Evolutionary conservation across 2,888 invertebrate genomes (phyloP), one percentile per base, ranked within the genome.

Genomic region (Tetragonisca angustula): DNA sequence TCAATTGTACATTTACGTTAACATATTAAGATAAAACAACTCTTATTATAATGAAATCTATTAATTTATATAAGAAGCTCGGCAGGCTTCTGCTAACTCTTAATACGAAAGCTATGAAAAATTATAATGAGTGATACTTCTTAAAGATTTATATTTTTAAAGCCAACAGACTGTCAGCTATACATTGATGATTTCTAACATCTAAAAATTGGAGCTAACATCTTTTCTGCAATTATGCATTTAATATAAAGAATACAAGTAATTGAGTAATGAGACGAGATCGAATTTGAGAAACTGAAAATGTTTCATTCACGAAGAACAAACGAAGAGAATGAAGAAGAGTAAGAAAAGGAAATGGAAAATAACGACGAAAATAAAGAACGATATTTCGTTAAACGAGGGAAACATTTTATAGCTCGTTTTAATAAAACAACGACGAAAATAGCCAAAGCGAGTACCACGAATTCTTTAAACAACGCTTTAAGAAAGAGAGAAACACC

Each of bases 211-310:
- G 9, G 9, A 43, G 43, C 43, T 9, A 43, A 43, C 43, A 9
- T 43, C 43, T 43, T 43, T 9, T 9, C 1, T 43, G 43, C 9
- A 43, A 43, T 43, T 9, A 43, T 43, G 43, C 43, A 43, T 43
- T 43, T 43, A 43, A 36, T 9, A 32, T 32, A 4, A 32, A 9
- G 36, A 36, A 36, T 36, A 9, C 36, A 36, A 36, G 32, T 17
- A 93, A 75, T 21, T 93, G 79, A 24, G 85, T 69, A 24, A 87
- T 52, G 61, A 61, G 24, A 36, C 36, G 36, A 43, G 43, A 43
- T 24, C 90, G 92, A 27, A 90, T 71, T 88, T 93, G 93, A 2
- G 91, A 69, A 76, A 76, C 83, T 93, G 92, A 68, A 71, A 59
- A 56, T 52, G 24, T 32, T 70, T 79, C 19, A 68, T 69, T 24